Base-by-base conservation (phyloP, 1,140 invertebrate species). In the Calycopis cecrops region DNA sequence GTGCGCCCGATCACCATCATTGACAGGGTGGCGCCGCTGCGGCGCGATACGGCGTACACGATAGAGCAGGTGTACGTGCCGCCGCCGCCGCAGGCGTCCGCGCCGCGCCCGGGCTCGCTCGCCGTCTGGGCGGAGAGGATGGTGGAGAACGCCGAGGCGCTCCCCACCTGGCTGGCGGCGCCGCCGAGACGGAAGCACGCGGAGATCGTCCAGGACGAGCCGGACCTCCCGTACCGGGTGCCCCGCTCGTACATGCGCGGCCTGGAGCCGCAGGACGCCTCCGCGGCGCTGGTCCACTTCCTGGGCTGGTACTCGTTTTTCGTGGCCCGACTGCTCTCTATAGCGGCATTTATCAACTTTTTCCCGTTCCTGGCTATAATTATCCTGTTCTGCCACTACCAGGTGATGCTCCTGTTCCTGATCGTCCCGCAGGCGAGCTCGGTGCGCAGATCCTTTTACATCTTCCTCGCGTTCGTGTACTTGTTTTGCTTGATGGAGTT, bases 401-500 rank as follows among this genome's bases (percentile, higher is more conserved):
- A 78, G 35, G 51, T 91, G 0, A 91, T 92, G 88, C 65, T 92
- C 34, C 64, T 85, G 8, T 90, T 91, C 48, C 71, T 93, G 34
- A 90, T 92, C 57, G 85, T 91, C 48, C 90, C 90, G 16, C 89
- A 90, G 59, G 89, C 90, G 8, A 84, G 87, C 4, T 89, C 84
- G 10, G 74, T 88, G 52, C 84, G 73, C 52, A 77, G 88, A 60
- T 87, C 75, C 35, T 93, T 90, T 76, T 93, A 88, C 80, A 86
- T 90, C 55, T 92, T 88, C 77, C 88, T 94, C 0, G 92, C 91
- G 28, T 90, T 93, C 55, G 88, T 94, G 49, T 94, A 93, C 63
- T 87, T 94, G 33, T 92, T 93, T 69, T 92, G 92, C 69, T 79
- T 94, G 18, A 91, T 94, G 61, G 93, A 94, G 68, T 93, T 94